phyloP scores from a whole-genome alignment of 2,888 invertebrate species.

The Nomada fabriciana region DNA sequence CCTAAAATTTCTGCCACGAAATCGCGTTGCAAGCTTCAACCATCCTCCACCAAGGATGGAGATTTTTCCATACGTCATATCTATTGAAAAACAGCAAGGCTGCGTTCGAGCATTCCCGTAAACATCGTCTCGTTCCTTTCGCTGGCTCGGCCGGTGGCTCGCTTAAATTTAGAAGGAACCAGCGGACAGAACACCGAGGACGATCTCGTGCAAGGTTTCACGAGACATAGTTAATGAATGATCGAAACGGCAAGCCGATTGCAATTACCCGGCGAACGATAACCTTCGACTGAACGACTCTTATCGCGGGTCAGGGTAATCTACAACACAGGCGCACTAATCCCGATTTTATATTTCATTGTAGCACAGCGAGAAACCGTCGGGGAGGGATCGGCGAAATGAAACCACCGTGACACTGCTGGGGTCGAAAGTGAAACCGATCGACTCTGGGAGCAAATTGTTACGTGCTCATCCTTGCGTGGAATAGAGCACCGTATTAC shows the following conservation, averaged over 20 bases:
- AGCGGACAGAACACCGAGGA: background rate
- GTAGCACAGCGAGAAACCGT: constrained; percentile 10
- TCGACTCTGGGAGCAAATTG: background rate
- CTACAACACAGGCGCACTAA: constrained; percentile 52
- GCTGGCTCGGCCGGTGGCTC: background rate
- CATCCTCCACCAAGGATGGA: constrained; percentile 10
- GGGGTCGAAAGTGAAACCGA: constrained; percentile 23
- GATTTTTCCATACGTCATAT: constrained; percentile 30
- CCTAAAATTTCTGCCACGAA: background rate
- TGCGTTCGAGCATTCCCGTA: background rate
- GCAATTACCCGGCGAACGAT: constrained; percentile 69
- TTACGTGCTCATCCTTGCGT: background rate
- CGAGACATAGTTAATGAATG: constrained; percentile 43
- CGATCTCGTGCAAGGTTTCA: constrained; percentile 3
- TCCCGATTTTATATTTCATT: constrained; percentile 44
- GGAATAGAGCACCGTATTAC: too few relatives aligned
- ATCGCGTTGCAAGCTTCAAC: constrained; percentile 15
- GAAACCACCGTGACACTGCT: constrained; percentile 3
- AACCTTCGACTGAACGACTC: constrained; percentile 70
- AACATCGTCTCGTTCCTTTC: background rate
- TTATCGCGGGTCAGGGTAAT: constrained; percentile 62
- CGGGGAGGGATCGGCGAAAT: background rate
- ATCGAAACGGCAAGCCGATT: constrained; percentile 51
- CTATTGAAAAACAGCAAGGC: background rate
- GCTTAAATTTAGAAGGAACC: constrained; percentile 19